Evolutionary conservation across 2,113 vertebrate genomes (phyloP).

Genomic region (Bubalus kerabau): DNA sequence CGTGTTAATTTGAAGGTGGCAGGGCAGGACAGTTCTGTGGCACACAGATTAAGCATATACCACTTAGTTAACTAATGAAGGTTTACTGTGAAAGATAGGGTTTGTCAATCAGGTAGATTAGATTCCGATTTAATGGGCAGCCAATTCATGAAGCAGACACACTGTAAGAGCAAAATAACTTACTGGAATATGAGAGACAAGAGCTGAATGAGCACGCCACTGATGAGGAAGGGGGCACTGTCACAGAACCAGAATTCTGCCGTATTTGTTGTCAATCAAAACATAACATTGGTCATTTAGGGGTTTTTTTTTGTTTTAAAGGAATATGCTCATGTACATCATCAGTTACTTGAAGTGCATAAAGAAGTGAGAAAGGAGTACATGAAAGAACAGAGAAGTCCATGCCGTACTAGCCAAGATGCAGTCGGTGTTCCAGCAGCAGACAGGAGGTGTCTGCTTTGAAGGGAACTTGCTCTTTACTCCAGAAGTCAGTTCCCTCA

Average conservation of each 20-base stretch:
- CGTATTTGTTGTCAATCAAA: slow-evolving; percentile 75
- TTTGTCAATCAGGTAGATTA: not conserved
- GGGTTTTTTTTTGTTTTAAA: not conserved
- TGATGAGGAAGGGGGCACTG: slow-evolving; percentile 68
- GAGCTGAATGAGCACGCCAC: slow-evolving; percentile 76
- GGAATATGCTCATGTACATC: slow-evolving; percentile 73
- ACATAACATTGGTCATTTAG: slow-evolving; percentile 75
- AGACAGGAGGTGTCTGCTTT: slow-evolving; percentile 87
- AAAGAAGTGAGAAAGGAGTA: slow-evolving; percentile 47
- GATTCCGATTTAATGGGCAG: not conserved
- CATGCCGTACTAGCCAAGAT: slow-evolving; percentile 71
- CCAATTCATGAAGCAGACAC: not conserved
- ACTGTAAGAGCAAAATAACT: slow-evolving; percentile 79
- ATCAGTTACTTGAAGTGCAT: slow-evolving; percentile 86
- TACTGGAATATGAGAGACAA: slow-evolving; percentile 79
- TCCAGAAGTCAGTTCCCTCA: slow-evolving; percentile 74
- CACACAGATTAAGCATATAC: not conserved
- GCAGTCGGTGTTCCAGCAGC: slow-evolving; percentile 90
- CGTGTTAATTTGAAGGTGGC: not conserved
- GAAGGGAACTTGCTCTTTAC: slow-evolving; percentile 78
- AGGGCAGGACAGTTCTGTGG: not conserved
- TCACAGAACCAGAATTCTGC: slow-evolving; percentile 72
- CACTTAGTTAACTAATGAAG: not conserved
- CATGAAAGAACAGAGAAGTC: not conserved
- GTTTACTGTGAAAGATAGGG: not conserved